Base-by-base conservation (phyloP, 2,113 vertebrate species). In the Mormyrus iriodes region DNA sequence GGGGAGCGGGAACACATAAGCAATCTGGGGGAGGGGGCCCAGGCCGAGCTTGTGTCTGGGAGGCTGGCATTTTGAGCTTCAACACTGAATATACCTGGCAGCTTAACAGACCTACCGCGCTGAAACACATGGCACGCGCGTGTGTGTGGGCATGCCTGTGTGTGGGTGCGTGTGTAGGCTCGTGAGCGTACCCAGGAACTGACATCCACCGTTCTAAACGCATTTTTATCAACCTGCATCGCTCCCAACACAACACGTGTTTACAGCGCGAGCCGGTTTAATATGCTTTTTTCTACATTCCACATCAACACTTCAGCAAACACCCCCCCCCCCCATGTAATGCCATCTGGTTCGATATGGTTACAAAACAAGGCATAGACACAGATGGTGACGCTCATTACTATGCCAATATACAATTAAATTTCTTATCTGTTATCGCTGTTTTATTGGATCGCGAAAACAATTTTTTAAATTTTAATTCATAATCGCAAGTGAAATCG, bases 361-460 rank as follows among this genome's bases (percentile, higher is more conserved):
- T 53, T 86, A 86, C 85, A 86, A 86, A 86, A 52, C 85, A 86
- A 86, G 85, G 51, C 85, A 53, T 31, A 86, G 85, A 86, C 91
- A 92, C 93, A 95, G 92, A 94, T 94, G 92, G 93, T 90, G 90
- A 87, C 91, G 91, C 93, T 94, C 93, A 92, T 91, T 92, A 92
- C 89, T 93, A 53, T 46, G 51, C 49, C 85, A 53, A 53, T 55
- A 53, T 48, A 86, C 27, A 53, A 53, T 86, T 27, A 53, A 55
- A 84, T 84, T 84, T 55, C 27, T 86, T 86, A 53, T 86, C 49
- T 53, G 48, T 86, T 86, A 91, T 91, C 89, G 52, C 88, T 93
- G 44, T 27, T 93, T 91, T 92, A 94, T 92, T 93, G 91, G 93
- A 91, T 86, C 92, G 91, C 88, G 92, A 92, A 94, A 79, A 79